Evolutionary conservation across 2,797 vertebrate species (phyloP), one percentile per base, ranked within the genome.

Genomic region (Xerus rutilus): DNA sequence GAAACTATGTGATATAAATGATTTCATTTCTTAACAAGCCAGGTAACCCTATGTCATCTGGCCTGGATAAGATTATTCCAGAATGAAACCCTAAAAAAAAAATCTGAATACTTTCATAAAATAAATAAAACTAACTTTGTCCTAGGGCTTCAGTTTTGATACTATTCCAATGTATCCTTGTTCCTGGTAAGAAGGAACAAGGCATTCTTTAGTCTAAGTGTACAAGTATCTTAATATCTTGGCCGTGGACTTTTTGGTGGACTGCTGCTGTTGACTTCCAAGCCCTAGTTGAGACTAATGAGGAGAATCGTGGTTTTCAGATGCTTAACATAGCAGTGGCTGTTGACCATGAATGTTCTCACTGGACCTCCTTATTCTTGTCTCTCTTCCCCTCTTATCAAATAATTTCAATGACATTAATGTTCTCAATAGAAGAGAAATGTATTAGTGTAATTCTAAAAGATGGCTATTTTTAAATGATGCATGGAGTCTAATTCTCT

Each of bases 21-120:
- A 57, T 70, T 88, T n/a, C 49, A 45, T 72, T 95, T 94, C 67
- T 74, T 81, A 85, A 59, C 45, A 74, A 86, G 73, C 28, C 70
- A 74, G 45, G 21, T 35, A 10, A n/a, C 28, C 74, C 20, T 7
- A 0, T 28, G 9, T 92, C 85, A 77, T 32, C 65, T 77, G 39
- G 18, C 59, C 62, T 47, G 47, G 45, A 20, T 70, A 25, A 91
- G 57, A 65, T 43, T 47, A 39, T 65, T 86, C 52, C 32, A 10
- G 52, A 84, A 69, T 45, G 72, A 72, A 93, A 9, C 17, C 21
- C 52, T 43, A 52, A 79, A 47, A 57, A 87, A 28, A 73, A 9
- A 13, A 81, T 86, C 25, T 84, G 57, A 57, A 52, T 64, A 35
- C 2, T 3, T 59, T 84, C 59, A 7, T 52, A 39, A 83, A 67